Evolutionary conservation across 2,113 vertebrate species (phyloP).

Genomic region (Thomomys bottae): DNA sequence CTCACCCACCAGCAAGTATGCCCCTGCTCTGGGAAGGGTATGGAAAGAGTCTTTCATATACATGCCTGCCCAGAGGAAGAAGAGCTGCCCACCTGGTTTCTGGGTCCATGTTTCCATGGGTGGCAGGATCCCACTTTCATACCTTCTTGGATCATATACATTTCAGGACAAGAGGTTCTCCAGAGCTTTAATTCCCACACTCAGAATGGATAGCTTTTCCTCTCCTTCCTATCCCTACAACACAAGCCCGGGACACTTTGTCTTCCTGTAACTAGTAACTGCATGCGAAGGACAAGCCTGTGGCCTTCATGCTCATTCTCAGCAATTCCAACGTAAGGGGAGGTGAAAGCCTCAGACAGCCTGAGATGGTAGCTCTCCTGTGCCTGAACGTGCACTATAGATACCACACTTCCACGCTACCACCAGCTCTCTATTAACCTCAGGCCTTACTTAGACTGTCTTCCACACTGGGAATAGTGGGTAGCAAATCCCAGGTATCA

Average conservation of each 20-base stretch:
- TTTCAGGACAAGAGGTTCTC: background rate
- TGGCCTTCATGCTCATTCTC: background rate
- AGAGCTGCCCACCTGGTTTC: background rate
- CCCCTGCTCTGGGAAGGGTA: background rate
- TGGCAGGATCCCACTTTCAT: background rate
- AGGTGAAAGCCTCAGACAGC: background rate
- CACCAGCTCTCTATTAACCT: background rate
- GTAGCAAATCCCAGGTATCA: background rate
- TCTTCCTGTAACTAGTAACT: background rate
- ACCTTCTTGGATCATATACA: background rate
- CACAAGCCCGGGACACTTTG: background rate
- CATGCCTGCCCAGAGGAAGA: background rate
- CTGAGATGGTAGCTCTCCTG: too few relatives aligned
- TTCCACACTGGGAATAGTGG: background rate
- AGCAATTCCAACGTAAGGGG: background rate
- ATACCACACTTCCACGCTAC: background rate
- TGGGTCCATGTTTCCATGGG: background rate
- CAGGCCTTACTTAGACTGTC: too few relatives aligned
- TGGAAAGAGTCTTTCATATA: background rate
- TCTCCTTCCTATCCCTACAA: background rate
- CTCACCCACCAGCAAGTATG: too few relatives aligned
- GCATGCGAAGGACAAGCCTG: background rate
- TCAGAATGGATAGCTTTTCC: background rate
- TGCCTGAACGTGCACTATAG: background rate
- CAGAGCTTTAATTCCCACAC: background rate